Evolutionary conservation across 1,140 invertebrate genomes (phyloP).

Genomic region (Pseudomyrmex concolor): DNA sequence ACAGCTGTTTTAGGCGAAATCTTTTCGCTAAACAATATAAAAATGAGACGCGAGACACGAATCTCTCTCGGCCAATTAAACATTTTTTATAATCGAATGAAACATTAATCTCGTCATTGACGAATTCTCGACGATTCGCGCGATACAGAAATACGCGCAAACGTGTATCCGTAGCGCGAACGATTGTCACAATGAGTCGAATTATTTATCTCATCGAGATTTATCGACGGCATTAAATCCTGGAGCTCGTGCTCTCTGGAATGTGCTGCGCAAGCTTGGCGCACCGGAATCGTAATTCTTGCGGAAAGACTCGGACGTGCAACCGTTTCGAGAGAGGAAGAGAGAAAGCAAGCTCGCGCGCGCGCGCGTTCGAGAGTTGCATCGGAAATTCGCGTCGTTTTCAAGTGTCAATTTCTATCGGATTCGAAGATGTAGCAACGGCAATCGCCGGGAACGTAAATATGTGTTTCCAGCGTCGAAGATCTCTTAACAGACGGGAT

Average conservation of each 20-base stretch:
- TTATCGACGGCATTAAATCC: constrained; percentile 53
- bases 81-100: background rate
- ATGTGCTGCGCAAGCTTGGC: constrained; percentile 38
- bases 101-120: background rate
- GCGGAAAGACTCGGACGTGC: constrained; percentile 47
- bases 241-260: constrained; percentile 13
- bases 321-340: constrained; percentile 18
- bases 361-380: constrained; percentile 34
- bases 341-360: too few relatives aligned
- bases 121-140: background rate
- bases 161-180: background rate
- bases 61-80: too few relatives aligned
- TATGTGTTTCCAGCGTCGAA: constrained; percentile 13
- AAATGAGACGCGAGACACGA: too few relatives aligned
- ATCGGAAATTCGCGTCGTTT: constrained; percentile 58
- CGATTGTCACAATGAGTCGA: constrained; percentile 39
- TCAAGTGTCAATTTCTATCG: constrained; percentile 54
- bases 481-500: background rate
- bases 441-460: constrained; percentile 49
- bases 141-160: background rate
- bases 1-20: too few relatives aligned
- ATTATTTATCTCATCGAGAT: constrained; percentile 54
- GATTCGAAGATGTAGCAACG: constrained; percentile 37
- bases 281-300: constrained; percentile 42
- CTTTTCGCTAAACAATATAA: too few relatives aligned